These are phyloP conservation scores for Telmatherina bonti DNA, from an alignment of 2,797 vertebrate species.

Conservation along the genomic window DNA sequence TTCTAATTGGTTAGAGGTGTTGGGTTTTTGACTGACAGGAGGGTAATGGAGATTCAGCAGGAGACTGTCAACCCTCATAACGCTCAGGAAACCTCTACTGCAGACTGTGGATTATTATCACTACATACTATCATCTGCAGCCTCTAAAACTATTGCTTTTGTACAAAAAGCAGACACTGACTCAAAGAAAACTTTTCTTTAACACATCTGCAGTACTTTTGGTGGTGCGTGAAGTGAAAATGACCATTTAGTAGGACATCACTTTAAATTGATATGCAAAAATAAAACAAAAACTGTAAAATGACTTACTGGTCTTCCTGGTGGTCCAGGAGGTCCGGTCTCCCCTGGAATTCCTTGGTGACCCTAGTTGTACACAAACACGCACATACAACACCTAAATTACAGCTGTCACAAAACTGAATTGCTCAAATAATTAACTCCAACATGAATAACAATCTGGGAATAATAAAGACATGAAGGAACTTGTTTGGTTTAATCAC, in stretches of 20 bases:
- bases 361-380: constrained; percentile 82
- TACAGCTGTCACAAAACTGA: constrained; percentile 9
- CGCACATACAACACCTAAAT: constrained; percentile 14
- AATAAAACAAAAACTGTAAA: constrained; percentile 6
- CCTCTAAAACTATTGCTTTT: neutral
- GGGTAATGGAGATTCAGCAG: constrained; percentile 64
- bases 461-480: neutral
- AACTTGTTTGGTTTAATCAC: neutral
- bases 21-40: constrained; percentile 74
- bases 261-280: neutral
- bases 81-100: constrained; percentile 37
- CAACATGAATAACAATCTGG: neutral
- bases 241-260: neutral
- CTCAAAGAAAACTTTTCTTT: constrained; percentile 15
- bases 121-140: constrained; percentile 10
- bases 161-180: neutral
- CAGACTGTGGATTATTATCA: constrained; percentile 14
- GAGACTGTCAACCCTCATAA: constrained; percentile 67
- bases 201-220: neutral
- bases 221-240: neutral
- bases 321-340: constrained; percentile 88
- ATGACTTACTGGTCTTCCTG: constrained; percentile 90
- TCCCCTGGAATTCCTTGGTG: constrained; percentile 91
- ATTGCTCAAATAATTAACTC: neutral
- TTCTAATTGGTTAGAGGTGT: constrained; percentile 82